Percentiles rank a stretch among this genome's conserved stretches.
phyloP scores from a whole-genome alignment of 2,888 invertebrate genomes.

The Microplitis deprimator region DNA sequence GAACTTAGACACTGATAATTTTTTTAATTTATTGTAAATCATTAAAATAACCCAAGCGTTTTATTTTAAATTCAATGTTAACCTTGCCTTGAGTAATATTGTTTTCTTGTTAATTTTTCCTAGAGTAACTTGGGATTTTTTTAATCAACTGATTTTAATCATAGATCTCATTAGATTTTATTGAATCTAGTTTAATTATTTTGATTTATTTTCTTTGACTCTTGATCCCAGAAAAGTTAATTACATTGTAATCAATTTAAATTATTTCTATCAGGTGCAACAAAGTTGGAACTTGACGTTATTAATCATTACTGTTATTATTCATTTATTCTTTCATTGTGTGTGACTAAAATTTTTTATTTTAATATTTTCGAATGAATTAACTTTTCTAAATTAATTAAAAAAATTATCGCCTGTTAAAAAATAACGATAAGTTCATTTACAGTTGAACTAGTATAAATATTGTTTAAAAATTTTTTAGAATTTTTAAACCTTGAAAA shows the following conservation, averaged over 20 bases:
- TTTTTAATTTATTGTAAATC: background rate
- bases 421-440: background rate
- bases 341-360: background rate
- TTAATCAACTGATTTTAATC: no score
- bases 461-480: background rate
- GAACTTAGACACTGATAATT: background rate
- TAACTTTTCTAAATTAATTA: no score
- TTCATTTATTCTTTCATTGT: no score
- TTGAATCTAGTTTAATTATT: no score
- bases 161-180: no score
- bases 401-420: background rate
- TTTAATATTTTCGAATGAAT: background rate
- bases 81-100: background rate
- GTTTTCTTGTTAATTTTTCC: background rate
- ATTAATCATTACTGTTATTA: no score
- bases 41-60: background rate
- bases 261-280: no score
- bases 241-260: no score
- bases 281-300: no score
- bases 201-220: no score
- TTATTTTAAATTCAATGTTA: background rate
- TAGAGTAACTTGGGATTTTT: background rate
- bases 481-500: background rate
- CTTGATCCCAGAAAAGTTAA: no score
- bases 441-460: background rate